Percentiles rank a stretch among this genome's conserved stretches.
phyloP scores from a whole-genome alignment of 2,113 vertebrate genomes.

The Megaleporinus macrocephalus region DNA sequence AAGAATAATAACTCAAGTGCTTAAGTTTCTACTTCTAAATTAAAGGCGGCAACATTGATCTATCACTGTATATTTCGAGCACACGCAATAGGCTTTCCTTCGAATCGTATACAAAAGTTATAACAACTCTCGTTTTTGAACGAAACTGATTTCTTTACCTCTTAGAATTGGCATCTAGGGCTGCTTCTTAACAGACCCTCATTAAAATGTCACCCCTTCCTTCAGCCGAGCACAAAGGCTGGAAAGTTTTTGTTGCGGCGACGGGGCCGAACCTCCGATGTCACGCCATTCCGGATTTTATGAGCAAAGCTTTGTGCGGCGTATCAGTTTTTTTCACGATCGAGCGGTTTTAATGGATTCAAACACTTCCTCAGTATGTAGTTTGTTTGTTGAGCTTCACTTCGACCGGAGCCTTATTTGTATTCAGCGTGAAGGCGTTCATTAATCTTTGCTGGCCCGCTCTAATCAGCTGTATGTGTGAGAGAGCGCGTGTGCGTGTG shows the following conservation, averaged over 20 bases:
- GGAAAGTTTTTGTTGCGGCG: not conserved
- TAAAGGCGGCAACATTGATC: too few relatives aligned
- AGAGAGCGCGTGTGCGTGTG: constrained; percentile 23
- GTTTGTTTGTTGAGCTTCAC: constrained; percentile 39
- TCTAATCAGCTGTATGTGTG: constrained; percentile 50
- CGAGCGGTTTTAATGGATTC: constrained; percentile 26
- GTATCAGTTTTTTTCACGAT: not conserved
- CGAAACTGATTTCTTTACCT: too few relatives aligned
- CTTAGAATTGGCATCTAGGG: too few relatives aligned
- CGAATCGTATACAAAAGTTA: too few relatives aligned
- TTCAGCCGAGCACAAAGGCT: not conserved
- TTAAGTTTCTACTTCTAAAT: too few relatives aligned
- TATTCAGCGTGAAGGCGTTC: constrained; percentile 41
- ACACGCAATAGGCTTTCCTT: too few relatives aligned
- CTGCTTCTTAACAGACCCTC: not conserved
- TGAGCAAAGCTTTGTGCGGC: constrained; percentile 6
- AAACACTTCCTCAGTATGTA: not conserved
- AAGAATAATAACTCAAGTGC: too few relatives aligned
- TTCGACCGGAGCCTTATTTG: constrained; percentile 48
- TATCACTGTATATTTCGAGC: too few relatives aligned
- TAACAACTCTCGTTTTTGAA: too few relatives aligned
- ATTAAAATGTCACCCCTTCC: not conserved
- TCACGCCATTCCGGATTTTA: not conserved
- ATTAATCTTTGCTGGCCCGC: constrained; percentile 36
- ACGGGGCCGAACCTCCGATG: not conserved